Evolutionary conservation across 2,113 vertebrate species (phyloP).

Genomic region (Chloropsis hardwickii): DNA sequence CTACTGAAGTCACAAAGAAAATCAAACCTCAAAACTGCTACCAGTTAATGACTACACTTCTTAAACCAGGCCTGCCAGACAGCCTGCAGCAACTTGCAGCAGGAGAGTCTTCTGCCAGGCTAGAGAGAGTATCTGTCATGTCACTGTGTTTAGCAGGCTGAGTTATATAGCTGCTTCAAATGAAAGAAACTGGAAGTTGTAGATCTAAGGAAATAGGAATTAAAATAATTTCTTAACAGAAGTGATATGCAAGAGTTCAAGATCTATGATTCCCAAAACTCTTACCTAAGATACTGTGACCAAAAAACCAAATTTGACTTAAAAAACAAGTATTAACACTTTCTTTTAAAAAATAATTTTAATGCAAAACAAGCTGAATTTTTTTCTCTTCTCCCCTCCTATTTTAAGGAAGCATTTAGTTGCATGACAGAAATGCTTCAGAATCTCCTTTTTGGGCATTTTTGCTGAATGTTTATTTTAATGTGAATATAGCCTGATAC

Average conservation of each 20-base stretch:
- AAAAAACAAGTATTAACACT: background rate
- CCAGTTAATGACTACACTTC: background rate
- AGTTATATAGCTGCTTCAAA: background rate
- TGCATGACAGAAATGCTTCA: background rate
- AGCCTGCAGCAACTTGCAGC: background rate
- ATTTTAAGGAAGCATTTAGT: conserved; percentile 1
- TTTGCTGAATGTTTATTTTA: background rate
- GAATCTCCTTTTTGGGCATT: background rate
- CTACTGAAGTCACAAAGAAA: background rate
- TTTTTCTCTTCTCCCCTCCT: background rate
- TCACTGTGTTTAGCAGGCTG: background rate
- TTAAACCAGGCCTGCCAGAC: background rate
- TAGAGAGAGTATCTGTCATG: background rate
- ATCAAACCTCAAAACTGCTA: background rate
- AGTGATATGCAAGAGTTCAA: background rate
- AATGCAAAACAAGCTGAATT: background rate
- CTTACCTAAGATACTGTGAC: background rate
- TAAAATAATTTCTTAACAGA: background rate
- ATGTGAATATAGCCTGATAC: background rate
- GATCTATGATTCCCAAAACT: background rate
- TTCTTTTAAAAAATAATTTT: background rate
- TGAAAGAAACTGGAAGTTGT: background rate
- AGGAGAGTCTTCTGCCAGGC: background rate
- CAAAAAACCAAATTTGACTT: background rate
- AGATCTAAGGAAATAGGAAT: background rate